Evolutionary conservation across 2,113 vertebrate species (phyloP).

Genomic region (Himantopus leucocephalus): DNA sequence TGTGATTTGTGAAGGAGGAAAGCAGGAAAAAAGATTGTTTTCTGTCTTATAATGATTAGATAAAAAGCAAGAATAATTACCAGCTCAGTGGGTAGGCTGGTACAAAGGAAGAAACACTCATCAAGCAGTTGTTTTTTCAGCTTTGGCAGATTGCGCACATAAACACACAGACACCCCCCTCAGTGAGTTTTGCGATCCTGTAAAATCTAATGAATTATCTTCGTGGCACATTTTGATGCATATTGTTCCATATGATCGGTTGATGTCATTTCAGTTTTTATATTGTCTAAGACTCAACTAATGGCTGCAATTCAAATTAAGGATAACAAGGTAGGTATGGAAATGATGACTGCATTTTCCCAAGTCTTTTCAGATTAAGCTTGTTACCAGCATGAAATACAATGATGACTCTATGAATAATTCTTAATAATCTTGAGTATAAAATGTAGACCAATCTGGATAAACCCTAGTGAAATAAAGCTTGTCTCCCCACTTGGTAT

Average conservation of each 20-base stretch:
- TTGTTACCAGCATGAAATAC: conserved; percentile 66
- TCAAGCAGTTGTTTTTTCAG: conserved; percentile 57
- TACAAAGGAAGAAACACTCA: conserved; percentile 55
- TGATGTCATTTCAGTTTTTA: conserved; percentile 17
- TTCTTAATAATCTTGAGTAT: conserved; percentile 61
- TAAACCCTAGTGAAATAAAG: conserved; percentile 56
- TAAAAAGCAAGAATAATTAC: conserved; percentile 70
- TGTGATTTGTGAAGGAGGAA: background rate
- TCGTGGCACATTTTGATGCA: conserved; percentile 19
- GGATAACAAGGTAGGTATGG: conserved; percentile 48
- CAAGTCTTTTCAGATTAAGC: conserved; percentile 55
- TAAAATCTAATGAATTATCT: conserved; percentile 54
- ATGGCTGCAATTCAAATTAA: conserved; percentile 59
- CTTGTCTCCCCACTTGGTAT: conserved; percentile 25
- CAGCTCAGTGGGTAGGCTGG: conserved; percentile 54
- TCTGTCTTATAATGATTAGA: conserved; percentile 53
- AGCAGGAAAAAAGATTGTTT: conserved; percentile 1
- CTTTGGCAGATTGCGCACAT: conserved; percentile 7
- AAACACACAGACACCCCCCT: background rate
- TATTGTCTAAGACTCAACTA: conserved; percentile 52
- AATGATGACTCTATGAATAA: conserved; percentile 51
- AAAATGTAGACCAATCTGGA: conserved; percentile 46
- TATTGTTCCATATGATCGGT: background rate
- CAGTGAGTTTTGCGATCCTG: conserved; percentile 29
- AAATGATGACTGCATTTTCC: conserved; percentile 55